Evolutionary conservation across 2,888 invertebrate genomes (phyloP), one percentile per base, ranked within the genome.

Genomic region (Lochmaea crataegi): DNA sequence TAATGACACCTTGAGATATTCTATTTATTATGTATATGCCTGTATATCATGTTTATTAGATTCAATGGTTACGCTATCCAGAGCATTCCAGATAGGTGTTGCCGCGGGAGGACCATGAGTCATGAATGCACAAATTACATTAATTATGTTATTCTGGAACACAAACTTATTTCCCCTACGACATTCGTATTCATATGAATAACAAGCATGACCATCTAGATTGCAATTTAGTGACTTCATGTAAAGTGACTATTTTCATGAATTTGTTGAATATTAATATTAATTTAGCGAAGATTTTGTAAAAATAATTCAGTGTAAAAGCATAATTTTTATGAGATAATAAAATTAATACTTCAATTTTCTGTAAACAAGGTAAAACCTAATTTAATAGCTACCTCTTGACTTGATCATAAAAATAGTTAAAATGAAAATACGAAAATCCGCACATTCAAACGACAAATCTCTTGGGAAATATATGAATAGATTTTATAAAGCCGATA

Each of bases 91-190:
- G 16, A 61, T 26, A 26, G 48, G 9, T 41, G 41, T 68, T 22
- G 12, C 61, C 48, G 51, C 45, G 26, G 38, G 45, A 60, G 26
- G 41, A 68, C 51, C 61, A 61, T n/a, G 10, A 38, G 51, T 32
- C 68, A 68, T 68, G 60, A 68, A 48, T 68, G 61, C 60, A 60
- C 51, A 51, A 61, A 68, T 61, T 61, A 68, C 32, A 51, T 68
- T 68, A 68, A 68, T 61, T 68, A 61, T 48, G n/a, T 61, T 61
- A 48, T 38, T 58, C 58, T 45, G 60, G 26, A 68, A 48, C 45
- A 22, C 51, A 48, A 61, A 68, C 68, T 61, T 68, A 68, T 68
- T 68, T 68, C 68, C 61, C 61, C n/a, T 11, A 61, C 48, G 61
- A 68, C 61, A 42, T 11, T 16, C 48, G 32, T 41, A 51, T 51